Percentiles rank a stretch among this genome's conserved stretches.
These are phyloP conservation scores for Uria lomvia DNA, from an alignment of 2,113 vertebrate genomes.

Conservation along the genomic window DNA sequence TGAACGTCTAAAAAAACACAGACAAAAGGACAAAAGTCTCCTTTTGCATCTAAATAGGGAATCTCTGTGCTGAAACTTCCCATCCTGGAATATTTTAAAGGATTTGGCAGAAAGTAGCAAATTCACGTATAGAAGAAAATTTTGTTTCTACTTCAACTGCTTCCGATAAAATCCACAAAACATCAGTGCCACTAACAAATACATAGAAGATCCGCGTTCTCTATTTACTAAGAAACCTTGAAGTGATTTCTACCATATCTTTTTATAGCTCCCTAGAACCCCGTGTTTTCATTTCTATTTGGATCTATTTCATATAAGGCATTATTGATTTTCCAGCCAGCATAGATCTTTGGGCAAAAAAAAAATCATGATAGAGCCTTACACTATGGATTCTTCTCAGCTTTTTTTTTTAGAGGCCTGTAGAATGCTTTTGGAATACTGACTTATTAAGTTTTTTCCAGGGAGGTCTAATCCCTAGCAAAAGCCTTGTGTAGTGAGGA, in stretches of 20 bases:
- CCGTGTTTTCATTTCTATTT: not conserved
- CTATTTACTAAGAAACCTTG: not conserved
- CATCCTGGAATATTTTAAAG: not conserved
- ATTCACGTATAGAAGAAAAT: not conserved
- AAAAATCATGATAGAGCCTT: not conserved
- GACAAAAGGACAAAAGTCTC: not conserved
- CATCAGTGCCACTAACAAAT: not conserved
- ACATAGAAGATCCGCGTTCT: not conserved
- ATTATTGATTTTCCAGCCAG: not conserved
- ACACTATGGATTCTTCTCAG: not conserved
- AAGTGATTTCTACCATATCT: not conserved
- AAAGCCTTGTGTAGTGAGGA: not conserved
- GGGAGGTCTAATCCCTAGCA: not conserved
- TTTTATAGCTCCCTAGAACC: not conserved
- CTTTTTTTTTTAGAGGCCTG: not conserved
- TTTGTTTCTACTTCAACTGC: not conserved
- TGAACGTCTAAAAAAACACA: not conserved
- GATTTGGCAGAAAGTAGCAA: not conserved
- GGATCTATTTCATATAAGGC: not conserved
- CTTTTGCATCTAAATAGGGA: not conserved
- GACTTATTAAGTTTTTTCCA: not conserved
- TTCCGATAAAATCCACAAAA: not conserved
- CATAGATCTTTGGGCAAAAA: not conserved
- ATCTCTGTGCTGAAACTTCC: not conserved
- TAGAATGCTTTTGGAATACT: not conserved